Base-by-base conservation (phyloP, 2,797 vertebrate genomes). In the Oryzias sinensis region DNA sequence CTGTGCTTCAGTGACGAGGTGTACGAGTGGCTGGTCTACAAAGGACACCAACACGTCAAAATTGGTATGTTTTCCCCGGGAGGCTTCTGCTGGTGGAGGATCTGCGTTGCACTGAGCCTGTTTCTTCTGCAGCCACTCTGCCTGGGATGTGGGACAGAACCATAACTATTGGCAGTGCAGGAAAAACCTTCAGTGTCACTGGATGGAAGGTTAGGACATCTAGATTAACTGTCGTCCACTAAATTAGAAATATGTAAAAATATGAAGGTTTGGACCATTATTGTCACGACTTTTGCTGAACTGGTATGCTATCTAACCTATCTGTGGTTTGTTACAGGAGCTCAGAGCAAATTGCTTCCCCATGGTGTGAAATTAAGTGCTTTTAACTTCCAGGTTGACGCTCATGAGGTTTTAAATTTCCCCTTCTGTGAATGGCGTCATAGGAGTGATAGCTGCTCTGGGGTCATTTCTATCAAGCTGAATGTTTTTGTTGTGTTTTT, bases 141-240 rank as follows among this genome's bases (percentile, higher is more conserved):
- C 96, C 97, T 60, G 96, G 95, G 44, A 99, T 99, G 96, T 99
- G 96, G 97, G 96, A 98, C 17, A 92, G 97, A 91, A 98, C 96
- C 7, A 54, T 98, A 71, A 98, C 95, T 0, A 87, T 99, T 56
- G 86, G 96, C 90, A 98, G 97, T 65, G 95, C 95, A 44, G 96
- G 96, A 49, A 99, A 98, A 84, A 95, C 95, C 0, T 99, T 96
- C 49, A 96, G 94, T 62, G 94, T 97, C 37, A 98, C 96, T 15
- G 97, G 96, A 48, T 98, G 97, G 96, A 98, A 98, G 93, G 97
- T 98, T 76, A 89, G 43, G 53, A 6, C 43, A 3, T n/a, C 27
- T 46, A 1, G 1, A 49, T 54, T 24, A 6, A 17, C 3, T 49
- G 29, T n/a, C 1, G 6, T 0, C 41, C 41, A 62, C 1, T 43